Conservation (phyloP, 2,113 vertebrate species). For the Rhinichthys klamathensis region DNA sequence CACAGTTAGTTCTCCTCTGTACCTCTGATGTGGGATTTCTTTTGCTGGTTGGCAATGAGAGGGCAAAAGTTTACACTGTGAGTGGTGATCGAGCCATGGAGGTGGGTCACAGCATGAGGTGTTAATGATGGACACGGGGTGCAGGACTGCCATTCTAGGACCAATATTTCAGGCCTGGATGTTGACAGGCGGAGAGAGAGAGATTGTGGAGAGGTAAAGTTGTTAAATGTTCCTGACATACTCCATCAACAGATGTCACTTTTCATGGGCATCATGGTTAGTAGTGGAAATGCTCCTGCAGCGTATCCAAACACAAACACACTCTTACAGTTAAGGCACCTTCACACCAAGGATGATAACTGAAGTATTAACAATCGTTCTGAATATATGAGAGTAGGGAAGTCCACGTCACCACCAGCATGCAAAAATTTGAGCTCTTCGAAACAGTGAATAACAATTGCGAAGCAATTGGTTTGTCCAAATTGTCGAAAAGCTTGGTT, state of each 20-base stretch:
- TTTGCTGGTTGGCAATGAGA: background rate
- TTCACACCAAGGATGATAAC: background rate
- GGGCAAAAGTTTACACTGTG: slow-evolving; percentile 18
- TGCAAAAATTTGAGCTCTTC: too few relatives aligned
- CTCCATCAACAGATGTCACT: slow-evolving; percentile 47
- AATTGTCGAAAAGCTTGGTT: too few relatives aligned
- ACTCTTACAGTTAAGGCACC: background rate
- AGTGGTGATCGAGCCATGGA: slow-evolving; percentile 4
- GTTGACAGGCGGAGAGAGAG: background rate
- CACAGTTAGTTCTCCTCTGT: background rate
- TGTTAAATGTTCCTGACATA: slow-evolving; percentile 16
- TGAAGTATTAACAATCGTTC: background rate
- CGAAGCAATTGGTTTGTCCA: too few relatives aligned
- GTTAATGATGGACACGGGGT: background rate
- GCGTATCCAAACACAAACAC: background rate
- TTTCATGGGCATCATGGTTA: slow-evolving; percentile 33
- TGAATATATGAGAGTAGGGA: background rate
- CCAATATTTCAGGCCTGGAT: background rate
- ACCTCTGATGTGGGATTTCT: slow-evolving; percentile 23
- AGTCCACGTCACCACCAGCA: background rate
- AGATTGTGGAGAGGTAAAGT: background rate
- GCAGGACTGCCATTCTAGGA: background rate
- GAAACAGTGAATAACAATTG: too few relatives aligned
- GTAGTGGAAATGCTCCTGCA: background rate
- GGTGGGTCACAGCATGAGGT: background rate